Base-by-base conservation (phyloP, 2,888 invertebrate genomes). In the Macroteleia sp. region DNA sequence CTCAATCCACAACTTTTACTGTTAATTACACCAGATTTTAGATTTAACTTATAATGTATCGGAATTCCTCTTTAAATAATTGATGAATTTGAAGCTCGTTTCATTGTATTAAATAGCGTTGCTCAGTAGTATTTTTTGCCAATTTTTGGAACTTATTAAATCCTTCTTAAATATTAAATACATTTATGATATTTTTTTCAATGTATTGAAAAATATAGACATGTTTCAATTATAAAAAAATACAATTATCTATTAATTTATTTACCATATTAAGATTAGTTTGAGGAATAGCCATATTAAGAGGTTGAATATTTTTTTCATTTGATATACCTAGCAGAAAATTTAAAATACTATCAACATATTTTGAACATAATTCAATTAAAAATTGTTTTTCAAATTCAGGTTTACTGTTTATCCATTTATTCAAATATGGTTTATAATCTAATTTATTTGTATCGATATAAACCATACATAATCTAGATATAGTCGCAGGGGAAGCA, bases 401-500 rank as follows among this genome's bases (percentile, higher is more conserved):
- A 9, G 62, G 85, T 93, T 93, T 73, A 92, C 28, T 94, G 92
- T 0, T 93, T 3, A 96, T 91, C 97, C 97, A 98, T 85, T 95
- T 94, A 69, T 96, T 93, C 97, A 98, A 97, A 91, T 94, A 97
- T 0, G 97, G 97, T 70, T 94, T 93, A 86, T 95, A 97, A 0
- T 97, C 96, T 76, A 98, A 92, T 91, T 97, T 97, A 91, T 97
- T 97, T 0, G 97, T 97, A 87, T 98, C 97, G 0, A 98, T 97
- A 86, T 95, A 98, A 8, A 98, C 97, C 97, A 98, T 97, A 34
- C 97, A 97, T 9, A 97, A 97, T 59, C 98, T 93, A 0, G 97
- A 97, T 2, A 98, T 97, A 0, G 97, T 98, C 0, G 98, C 97
- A 0, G 98, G 98, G 0, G 98, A 98, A 0, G 98, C 98, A 86